Evolutionary conservation across 2,888 invertebrate species (phyloP).

Genomic region (Polietes domitor): DNA sequence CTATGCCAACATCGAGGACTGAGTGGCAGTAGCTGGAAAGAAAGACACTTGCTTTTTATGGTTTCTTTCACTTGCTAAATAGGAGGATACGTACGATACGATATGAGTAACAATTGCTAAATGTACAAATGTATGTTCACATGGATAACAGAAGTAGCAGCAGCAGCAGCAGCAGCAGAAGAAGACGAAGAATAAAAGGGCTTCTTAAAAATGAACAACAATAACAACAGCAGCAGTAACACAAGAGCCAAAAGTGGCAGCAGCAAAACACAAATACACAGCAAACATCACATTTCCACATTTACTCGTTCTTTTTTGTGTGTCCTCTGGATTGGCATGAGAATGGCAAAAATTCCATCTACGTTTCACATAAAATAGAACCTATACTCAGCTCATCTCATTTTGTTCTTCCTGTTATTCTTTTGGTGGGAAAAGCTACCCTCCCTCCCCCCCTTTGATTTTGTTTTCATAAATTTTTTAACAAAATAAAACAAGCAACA

Average conservation of each 20-base stretch:
- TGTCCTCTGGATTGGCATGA: neutral
- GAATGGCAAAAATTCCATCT: constrained; percentile 24
- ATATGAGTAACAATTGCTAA: constrained; percentile 31
- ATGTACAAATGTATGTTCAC: constrained; percentile 4
- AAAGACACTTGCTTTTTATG: constrained; percentile 27
- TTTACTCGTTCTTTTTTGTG: neutral
- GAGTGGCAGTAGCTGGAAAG: constrained; percentile 4
- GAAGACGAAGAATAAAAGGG: neutral
- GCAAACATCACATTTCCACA: constrained; percentile 2
- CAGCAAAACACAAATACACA: neutral
- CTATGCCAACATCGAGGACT: constrained; percentile 12
- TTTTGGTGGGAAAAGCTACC: neutral
- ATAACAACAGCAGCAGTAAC: neutral
- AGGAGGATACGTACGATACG: neutral
- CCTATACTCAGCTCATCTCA: neutral
- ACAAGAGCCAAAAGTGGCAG: neutral
- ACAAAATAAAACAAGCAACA: constrained; percentile 29
- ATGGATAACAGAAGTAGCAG: neutral
- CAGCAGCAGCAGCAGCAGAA: neutral
- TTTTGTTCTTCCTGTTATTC: neutral
- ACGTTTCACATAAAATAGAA: constrained; percentile 45
- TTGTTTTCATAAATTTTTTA: constrained; percentile 33
- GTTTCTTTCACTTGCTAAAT: constrained; percentile 18
- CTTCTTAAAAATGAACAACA: constrained; percentile 35
- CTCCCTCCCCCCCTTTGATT: constrained; percentile 9